These are phyloP conservation scores for Mixornis gularis DNA, from an alignment of 2,113 vertebrate genomes.

Conservation along the genomic window DNA sequence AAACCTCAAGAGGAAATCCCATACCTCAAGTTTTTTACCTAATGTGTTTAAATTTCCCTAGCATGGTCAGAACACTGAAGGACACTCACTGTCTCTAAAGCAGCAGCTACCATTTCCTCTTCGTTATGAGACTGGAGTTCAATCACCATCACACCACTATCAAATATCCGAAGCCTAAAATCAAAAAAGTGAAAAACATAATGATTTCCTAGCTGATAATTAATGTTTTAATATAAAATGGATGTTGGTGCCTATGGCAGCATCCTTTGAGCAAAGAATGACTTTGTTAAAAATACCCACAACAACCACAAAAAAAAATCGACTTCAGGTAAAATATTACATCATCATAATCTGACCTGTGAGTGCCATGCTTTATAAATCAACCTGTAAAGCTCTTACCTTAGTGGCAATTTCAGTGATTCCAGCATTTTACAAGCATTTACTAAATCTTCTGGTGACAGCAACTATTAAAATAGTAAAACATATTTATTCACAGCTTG, in stretches of 20 bases:
- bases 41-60: neutral
- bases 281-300: neutral
- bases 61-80: neutral
- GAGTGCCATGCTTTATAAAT: neutral
- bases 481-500: neutral
- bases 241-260: neutral
- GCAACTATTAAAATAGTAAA: conserved; percentile 64
- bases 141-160: conserved; percentile 98
- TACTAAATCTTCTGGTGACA: conserved; percentile 90
- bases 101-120: conserved; percentile 96
- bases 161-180: conserved; percentile 90
- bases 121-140: conserved; percentile 96
- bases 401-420: conserved; percentile 86
- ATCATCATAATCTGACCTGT: neutral
- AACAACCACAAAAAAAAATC: neutral
- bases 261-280: neutral
- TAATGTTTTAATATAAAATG: neutral
- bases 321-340: neutral
- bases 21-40: neutral
- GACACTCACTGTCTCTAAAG: conserved; percentile 86
- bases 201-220: neutral
- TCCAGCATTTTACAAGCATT: conserved; percentile 96
- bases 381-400: conserved; percentile 67
- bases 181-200: neutral
- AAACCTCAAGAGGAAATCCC: conserved; percentile 50